Base-by-base conservation (phyloP, 92 coral and sea anemone species). In the Pocillopora meandrina region DNA sequence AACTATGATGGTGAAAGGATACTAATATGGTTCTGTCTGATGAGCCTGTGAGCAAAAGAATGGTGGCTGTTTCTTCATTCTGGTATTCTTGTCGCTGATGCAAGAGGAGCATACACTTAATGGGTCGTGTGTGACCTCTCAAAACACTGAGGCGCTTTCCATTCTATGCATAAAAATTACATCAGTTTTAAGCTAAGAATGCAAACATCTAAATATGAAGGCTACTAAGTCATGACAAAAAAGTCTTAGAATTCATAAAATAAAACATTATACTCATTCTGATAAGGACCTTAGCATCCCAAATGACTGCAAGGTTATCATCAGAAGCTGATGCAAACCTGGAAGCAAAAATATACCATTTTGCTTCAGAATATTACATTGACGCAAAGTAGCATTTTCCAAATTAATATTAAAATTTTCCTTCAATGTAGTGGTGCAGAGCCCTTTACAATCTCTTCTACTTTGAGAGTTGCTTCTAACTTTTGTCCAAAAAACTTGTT, bases 241-340 rank as follows among this genome's bases (percentile, higher is more conserved):
- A 42, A 42, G 52, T 42, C 65, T 36, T 49, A 1, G 20, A 55
- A 47, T 47, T 20, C 20, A 71, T 35, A 15, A 76, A 78, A 35
- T 42, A 42, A 42, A 42, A 42, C 52, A 42, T 42, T 42, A 42
- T 42, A 42, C 52, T 42, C 52, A 42, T 0, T 42, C 52, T 42
- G 65, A 10, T 12, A 20, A 23, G 59, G 33, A 81, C 99, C 95
- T 91, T 92, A 62, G 91, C 90, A 89, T 96, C 97, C 99, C 99
- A 96, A 71, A 96, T 92, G 77, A 94, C 91, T 21, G 98, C 99
- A 55, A 93, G 89, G 35, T 94, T 92, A 82, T 96, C 99, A 92
- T 96, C 91, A 56, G 98, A 91, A 2, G 99, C 95, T 57, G 99
- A 96, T 21, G 89, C 99, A 76, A 96, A 89, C 71, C 99, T 96